Base-by-base conservation (phyloP, 2,888 invertebrate species). In the Heteromyza rotundicornis region DNA sequence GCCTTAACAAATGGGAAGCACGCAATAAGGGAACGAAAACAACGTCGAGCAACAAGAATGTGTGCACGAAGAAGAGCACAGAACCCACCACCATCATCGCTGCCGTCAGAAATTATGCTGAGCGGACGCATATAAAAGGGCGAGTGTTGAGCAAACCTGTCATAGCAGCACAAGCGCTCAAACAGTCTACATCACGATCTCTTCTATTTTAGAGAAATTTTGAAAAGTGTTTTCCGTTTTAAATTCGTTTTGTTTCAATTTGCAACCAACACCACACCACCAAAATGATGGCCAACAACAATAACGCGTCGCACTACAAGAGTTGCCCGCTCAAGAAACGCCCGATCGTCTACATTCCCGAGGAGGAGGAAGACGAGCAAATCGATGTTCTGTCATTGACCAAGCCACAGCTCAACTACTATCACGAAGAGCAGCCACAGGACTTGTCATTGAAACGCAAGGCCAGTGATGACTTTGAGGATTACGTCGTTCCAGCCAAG, bases 311-410 rank as follows among this genome's bases (percentile, higher is more conserved):
- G 32, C 92, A 92, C 84, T 94, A 94, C 84, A 92, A 93, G 80
- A 90, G 92, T 85, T 94, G 94, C 80, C 95, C 95, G 84, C 87
- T 95, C 72, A 95, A 95, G 85, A 95, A 95, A 87, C 89, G 95
- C 84, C 95, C 95, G 67, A 90, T 94, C 78, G 71, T 89, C 74
- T 87, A 90, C 72, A 86, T 89, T 82, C 87, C 88, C 80, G 86
- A 89, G 81, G 86, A 88, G 78, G 88, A 80, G 88, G 36, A 54
- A 40, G 62, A 64, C 55, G 62, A 64, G 56, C 74, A 75, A 70
- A 73, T 70, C 27, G 70, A 73, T 68, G 76, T 74, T 57, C 72
- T 78, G 69, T 70, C 71, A 14, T 32, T 76, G 65, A 73, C 74
- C 64, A 77, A 74, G 65, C 64, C 67, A 10, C 63, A 56, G 62